A percentile compares a stretch with the other conserved stretches of the same genome.
These are phyloP conservation scores for Chrysemys picta DNA, from an alignment of 2,113 vertebrate genomes.

Conservation along the genomic window DNA sequence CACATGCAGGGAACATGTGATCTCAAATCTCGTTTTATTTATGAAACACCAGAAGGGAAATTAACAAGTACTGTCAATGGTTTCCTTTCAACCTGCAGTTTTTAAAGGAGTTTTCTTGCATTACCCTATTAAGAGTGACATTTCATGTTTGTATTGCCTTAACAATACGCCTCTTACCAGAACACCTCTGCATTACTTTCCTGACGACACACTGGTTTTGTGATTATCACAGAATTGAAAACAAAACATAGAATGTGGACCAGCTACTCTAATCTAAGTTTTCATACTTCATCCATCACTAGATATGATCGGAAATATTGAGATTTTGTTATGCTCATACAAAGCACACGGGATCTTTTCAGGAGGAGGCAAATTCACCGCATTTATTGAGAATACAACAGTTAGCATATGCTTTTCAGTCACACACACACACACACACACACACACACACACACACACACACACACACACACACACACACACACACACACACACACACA, in stretches of 20 bases:
- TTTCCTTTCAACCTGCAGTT: not conserved
- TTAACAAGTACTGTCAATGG: not conserved
- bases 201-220: not conserved
- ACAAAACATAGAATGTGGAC: not conserved
- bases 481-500: too few relatives aligned
- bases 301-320: not conserved
- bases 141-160: not conserved
- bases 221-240: not conserved
- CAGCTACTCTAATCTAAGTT: not conserved
- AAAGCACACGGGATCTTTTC: too few relatives aligned
- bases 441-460: too few relatives aligned
- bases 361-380: too few relatives aligned
- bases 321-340: not conserved
- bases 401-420: too few relatives aligned
- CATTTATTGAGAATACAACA: too few relatives aligned
- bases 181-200: not conserved
- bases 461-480: too few relatives aligned
- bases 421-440: too few relatives aligned
- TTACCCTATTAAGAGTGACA: not conserved
- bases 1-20: not conserved
- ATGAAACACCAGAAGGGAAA: not conserved
- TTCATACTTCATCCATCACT: not conserved
- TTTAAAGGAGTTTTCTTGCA: not conserved
- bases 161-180: not conserved
- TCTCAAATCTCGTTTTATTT: not conserved